Base-by-base conservation (phyloP, 1,140 invertebrate species). In the Chironomus striatipennis region DNA sequence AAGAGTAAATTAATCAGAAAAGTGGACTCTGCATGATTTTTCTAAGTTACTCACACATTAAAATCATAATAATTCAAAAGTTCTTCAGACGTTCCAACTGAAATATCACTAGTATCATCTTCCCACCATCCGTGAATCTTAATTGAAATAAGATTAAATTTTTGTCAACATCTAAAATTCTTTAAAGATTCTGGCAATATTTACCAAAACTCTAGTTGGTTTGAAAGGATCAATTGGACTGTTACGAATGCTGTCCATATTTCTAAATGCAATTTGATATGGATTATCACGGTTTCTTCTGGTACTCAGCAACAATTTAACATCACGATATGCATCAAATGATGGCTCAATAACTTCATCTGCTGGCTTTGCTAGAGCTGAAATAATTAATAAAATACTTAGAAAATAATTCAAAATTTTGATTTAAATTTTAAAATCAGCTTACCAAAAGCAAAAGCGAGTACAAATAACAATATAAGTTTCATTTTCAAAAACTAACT, bases 191-290 rank as follows among this genome's bases (percentile, higher is more conserved):
- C 9, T n/a, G n/a, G n/a, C n/a, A n/a, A n/a, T n/a, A n/a, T n/a
- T 47, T 47, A 73, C 34, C n/a, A 73, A 43, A 73, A 73, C 21
- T 73, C 73, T 73, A 15, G 24, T 24, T 73, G 73, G 73, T 42
- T 21, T 12, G 15, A 0, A 15, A 15, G 73, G 34, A 73, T 73
- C 12, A 17, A 8, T 42, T 7, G 42, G 42, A 42, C 73, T 73
- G 8, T 10, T 17, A 17, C 73, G 21, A 7, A 73, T 42, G 8
- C n/a, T 18, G 15, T 73, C 73, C 5, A 43, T 4, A 34, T 73
- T 73, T 9, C 73, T 24, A 7, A 73, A 73, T 12, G 10, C 10
- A 73, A 73, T 9, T 73, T 73, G 73, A 8, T n/a, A 18, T 43
- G 73, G 73, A 73, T 73, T 73, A 1, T 17, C 65, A 18, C 65